phyloP scores from a whole-genome alignment of 2,888 invertebrate species.

The Sipha maydis region DNA sequence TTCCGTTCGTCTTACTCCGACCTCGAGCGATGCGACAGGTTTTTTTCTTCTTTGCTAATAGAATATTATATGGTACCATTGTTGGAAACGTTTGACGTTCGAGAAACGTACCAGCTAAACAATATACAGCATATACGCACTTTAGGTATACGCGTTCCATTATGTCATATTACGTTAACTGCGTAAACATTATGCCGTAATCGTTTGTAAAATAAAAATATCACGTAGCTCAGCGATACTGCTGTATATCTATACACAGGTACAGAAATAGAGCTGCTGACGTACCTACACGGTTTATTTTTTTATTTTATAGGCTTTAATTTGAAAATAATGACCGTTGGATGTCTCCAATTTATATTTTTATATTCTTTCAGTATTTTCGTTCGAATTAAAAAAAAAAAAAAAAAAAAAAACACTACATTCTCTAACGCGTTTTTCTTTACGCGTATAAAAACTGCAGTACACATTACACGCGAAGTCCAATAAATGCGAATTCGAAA shows the following conservation, averaged over 20 bases:
- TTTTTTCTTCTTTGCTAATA: too few species aligned
- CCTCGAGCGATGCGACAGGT: too few species aligned
- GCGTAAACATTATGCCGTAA: conserved; percentile 7
- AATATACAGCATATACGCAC: too few species aligned
- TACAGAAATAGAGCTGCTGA: not conserved
- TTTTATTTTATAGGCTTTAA: not conserved
- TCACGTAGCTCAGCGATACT: not conserved
- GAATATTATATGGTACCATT: too few species aligned
- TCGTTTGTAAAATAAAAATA: conserved; percentile 5
- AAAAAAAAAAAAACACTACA: not conserved
- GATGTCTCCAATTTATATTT: not conserved
- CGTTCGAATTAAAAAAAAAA: not conserved
- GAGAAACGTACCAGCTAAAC: too few species aligned
- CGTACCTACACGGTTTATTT: not conserved
- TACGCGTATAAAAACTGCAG: not conserved
- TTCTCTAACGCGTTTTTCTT: not conserved
- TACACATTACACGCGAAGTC: too few species aligned
- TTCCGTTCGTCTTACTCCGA: too few species aligned
- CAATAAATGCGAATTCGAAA: too few species aligned
- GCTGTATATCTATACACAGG: too few species aligned
- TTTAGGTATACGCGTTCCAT: not conserved
- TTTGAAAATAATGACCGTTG: not conserved
- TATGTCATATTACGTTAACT: not conserved
- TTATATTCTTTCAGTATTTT: not conserved
- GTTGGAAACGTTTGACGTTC: too few species aligned